These are phyloP conservation scores for Hyphantria cunea DNA, from an alignment of 1,140 invertebrate genomes.

Conservation along the genomic window DNA sequence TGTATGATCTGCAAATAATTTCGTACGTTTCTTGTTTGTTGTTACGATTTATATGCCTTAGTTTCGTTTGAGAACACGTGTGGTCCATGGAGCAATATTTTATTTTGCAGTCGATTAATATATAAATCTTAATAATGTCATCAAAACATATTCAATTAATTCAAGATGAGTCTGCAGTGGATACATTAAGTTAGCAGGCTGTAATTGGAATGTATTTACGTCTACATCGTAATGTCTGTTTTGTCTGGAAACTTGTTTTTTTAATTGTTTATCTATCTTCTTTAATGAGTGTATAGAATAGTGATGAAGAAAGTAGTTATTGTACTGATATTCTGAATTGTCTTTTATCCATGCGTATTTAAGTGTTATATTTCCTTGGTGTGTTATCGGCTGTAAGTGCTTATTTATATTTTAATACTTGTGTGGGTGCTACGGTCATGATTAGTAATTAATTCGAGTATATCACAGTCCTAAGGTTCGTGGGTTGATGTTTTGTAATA, in stretches of 20 bases:
- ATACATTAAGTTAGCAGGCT: conserved; percentile 1
- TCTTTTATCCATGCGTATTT: no score
- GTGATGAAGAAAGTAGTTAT: conserved; percentile 8
- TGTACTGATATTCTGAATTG: conserved; percentile 34
- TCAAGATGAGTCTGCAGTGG: conserved; percentile 7
- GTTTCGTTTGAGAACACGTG: no score
- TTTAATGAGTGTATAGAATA: conserved; percentile 34
- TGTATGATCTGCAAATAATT: no score
- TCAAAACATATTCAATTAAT: conserved; percentile 15
- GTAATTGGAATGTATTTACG: conserved; percentile 3
- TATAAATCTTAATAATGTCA: background rate
- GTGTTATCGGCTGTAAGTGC: background rate
- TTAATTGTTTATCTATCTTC: conserved; percentile 40
- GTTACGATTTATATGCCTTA: no score
- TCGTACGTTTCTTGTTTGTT: no score
- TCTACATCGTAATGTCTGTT: conserved; percentile 22
- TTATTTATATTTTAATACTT: conserved; percentile 13
- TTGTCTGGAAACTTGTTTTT: conserved; percentile 40
- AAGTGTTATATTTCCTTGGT: conserved; percentile 8
- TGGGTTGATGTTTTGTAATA: conserved; percentile 61
- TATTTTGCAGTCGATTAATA: no score
- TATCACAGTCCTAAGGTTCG: conserved; percentile 40
- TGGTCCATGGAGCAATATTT: no score
- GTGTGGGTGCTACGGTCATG: conserved; percentile 39
- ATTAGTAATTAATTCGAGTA: conserved; percentile 54